Conservation (phyloP, 2,797 vertebrate genomes). For the Tachyglossus aculeatus region DNA sequence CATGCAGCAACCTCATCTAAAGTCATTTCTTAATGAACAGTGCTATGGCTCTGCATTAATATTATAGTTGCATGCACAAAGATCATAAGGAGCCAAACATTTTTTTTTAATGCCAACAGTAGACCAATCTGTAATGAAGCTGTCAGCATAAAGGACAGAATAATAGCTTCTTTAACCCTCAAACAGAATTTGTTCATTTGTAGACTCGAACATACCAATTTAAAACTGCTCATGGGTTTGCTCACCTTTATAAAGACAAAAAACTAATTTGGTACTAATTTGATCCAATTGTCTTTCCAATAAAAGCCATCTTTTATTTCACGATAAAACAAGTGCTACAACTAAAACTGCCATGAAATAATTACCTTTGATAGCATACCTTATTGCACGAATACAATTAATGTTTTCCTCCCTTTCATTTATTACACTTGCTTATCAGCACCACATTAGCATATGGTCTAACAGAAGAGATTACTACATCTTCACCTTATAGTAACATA, state of each 20-base stretch:
- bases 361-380: slow-evolving; percentile 74
- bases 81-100: slow-evolving; percentile 81
- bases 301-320: slow-evolving; percentile 77
- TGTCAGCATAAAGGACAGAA: slow-evolving; percentile 82
- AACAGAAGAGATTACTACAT: slow-evolving; percentile 54
- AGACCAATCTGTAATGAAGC: slow-evolving; percentile 80
- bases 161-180: slow-evolving; percentile 83
- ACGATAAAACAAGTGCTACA: slow-evolving; percentile 78
- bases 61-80: slow-evolving; percentile 75
- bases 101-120: slow-evolving; percentile 78
- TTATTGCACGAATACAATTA: slow-evolving; percentile 76
- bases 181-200: slow-evolving; percentile 79
- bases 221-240: slow-evolving; percentile 80
- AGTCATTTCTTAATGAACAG: slow-evolving; percentile 82
- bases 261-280: slow-evolving; percentile 82
- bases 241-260: slow-evolving; percentile 83
- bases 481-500: slow-evolving; percentile 12
- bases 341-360: slow-evolving; percentile 78
- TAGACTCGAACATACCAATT: slow-evolving; percentile 76
- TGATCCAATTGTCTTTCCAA: slow-evolving; percentile 80
- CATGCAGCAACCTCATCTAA: slow-evolving; percentile 76
- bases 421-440: slow-evolving; percentile 70
- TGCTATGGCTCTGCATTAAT: slow-evolving; percentile 74
- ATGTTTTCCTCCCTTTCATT: slow-evolving; percentile 72
- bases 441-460: slow-evolving; percentile 67